Base-by-base conservation (phyloP, 64 coral and sea anemone species). In the Pocillopora verrucosa region DNA sequence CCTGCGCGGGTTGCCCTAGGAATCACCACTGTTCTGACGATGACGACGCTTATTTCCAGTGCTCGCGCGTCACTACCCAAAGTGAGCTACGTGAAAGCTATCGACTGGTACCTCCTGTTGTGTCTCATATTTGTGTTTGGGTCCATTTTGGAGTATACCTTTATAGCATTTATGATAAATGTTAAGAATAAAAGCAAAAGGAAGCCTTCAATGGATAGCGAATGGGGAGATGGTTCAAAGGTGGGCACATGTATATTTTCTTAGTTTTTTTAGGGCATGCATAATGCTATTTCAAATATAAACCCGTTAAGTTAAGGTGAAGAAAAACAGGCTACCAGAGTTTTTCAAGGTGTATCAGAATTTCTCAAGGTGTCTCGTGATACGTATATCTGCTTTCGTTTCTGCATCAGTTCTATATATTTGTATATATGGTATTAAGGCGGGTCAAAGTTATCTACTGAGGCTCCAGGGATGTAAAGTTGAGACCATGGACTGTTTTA, bases 31-130 rank as follows among this genome's bases (percentile, higher is more conserved):
- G 96, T 94, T 6, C 90, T 98, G 30, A 98, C 96, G n/a, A 98
- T 98, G 96, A 94, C 90, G 41, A 98, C 96, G 4, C 83, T 98
- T 25, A 93, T 94, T 37, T 94, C 93, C 61, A 98, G 96, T 80
- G 82, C 93, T 4, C 83, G 96, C 13, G 90, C 93, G 0, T 84
- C 89, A 9, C 88, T 98, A 5, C 96, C 96, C 1, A 95, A 94
- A 88, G 96, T 98, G 25, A 98, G 96, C 74, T 98, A 98, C 73
- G 96, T 98, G 19, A 98, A 98, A 90, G 93, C 96, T 7, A 98
- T 98, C 64, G 96, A 98, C 83, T 98, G 91, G 87, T 98, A 95
- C 65, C 79, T 98, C 15, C 90, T 98, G 0, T 64, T 90, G 7
- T 95, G 96, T 63, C 82, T 98, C 19, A 90, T 98, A 9, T 98